Conservation (phyloP, 2,797 vertebrate genomes). For the Schizopygopsis pylzovi region DNA sequence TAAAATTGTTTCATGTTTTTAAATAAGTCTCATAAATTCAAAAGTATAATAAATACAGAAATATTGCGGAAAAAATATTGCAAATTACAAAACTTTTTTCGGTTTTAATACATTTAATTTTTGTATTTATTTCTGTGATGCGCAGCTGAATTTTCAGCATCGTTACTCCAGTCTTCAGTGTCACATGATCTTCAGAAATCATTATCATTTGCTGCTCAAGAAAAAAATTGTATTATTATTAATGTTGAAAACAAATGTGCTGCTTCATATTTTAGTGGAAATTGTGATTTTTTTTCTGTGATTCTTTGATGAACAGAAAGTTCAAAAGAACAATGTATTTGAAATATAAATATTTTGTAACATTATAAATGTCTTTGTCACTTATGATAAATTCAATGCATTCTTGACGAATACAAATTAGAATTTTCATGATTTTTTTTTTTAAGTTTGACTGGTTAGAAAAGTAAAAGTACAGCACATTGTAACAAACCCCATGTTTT, state of each 20-base stretch:
- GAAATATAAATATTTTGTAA: not conserved
- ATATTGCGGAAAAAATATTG: not conserved
- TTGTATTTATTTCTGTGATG: not conserved
- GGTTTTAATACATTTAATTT: not conserved
- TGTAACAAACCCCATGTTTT: not conserved
- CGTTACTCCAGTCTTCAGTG: slow-evolving; percentile 2
- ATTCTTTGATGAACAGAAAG: not conserved
- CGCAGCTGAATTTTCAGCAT: not conserved
- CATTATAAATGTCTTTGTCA: not conserved
- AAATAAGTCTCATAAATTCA: not conserved
- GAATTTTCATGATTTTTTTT: not conserved
- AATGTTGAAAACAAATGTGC: not conserved
- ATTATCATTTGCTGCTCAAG: not conserved
- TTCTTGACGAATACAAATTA: not conserved
- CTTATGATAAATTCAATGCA: not conserved
- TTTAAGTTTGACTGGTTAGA: too few relatives aligned
- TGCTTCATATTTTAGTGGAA: not conserved
- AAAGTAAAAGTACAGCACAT: not conserved
- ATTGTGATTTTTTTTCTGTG: not conserved
- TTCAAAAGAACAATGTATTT: not conserved
- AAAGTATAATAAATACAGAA: not conserved
- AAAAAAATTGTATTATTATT: not conserved
- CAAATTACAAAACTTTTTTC: not conserved
- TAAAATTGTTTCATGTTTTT: not conserved
- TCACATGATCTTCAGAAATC: not conserved